phyloP scores from a whole-genome alignment of 2,113 vertebrate species.

The Raja brachyura region DNA sequence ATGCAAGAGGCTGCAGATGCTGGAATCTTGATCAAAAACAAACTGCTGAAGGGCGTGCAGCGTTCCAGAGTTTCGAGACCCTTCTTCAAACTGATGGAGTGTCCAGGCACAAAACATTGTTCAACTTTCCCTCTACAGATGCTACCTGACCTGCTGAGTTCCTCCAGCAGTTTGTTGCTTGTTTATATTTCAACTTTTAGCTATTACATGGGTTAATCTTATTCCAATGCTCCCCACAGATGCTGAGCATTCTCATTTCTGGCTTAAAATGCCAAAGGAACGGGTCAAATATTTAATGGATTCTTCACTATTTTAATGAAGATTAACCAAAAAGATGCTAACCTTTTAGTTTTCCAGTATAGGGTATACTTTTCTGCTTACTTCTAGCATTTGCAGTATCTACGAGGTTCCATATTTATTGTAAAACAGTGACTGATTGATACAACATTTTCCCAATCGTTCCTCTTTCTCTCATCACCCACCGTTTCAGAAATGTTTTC shows the following conservation, averaged over 20 bases:
- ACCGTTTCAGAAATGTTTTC: not conserved
- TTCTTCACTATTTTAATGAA: not conserved
- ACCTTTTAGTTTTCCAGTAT: not conserved
- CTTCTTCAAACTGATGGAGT: too few species aligned
- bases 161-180: too few species aligned
- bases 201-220: not conserved
- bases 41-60: too few species aligned
- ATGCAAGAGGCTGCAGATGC: too few species aligned
- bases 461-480: not conserved
- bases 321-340: not conserved
- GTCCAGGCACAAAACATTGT: too few species aligned
- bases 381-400: not conserved
- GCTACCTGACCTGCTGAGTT: too few species aligned
- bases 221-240: too few species aligned
- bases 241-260: not conserved
- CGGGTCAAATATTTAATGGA: not conserved
- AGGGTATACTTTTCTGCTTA: not conserved
- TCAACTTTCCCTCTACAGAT: too few species aligned
- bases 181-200: not conserved
- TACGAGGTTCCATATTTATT: not conserved
- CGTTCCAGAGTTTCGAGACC: too few species aligned
- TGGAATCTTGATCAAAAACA: too few species aligned
- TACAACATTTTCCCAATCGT: not conserved
- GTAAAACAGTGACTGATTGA: not conserved
- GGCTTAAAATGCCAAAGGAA: not conserved